A percentile compares a stretch with the other conserved stretches of the same genome.
phyloP scores from a whole-genome alignment of 2,888 invertebrate genomes.

The Syrista parreyssii region DNA sequence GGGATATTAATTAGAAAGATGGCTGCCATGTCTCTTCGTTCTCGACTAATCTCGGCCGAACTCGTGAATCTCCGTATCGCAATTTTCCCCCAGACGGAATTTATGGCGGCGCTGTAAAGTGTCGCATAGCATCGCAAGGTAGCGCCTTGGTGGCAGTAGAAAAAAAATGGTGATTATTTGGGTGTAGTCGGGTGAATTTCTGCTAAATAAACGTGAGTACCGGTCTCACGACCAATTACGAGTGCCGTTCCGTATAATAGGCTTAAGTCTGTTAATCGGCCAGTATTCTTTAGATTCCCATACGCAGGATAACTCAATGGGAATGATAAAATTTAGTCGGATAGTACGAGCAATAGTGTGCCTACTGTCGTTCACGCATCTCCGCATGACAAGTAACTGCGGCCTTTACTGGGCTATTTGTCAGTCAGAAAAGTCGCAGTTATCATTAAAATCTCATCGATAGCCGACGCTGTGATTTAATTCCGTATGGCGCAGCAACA shows the following conservation, averaged over 20 bases:
- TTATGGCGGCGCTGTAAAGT: constrained; percentile 13
- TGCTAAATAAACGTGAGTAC: constrained; percentile 56
- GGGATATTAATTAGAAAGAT: background rate
- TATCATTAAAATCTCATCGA: constrained; percentile 20
- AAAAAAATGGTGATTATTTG: constrained; percentile 63
- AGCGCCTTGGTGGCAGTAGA: constrained; percentile 23
- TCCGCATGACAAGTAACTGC: constrained; percentile 47
- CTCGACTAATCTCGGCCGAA: background rate
- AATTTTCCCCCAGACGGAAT: background rate
- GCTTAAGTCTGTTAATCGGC: background rate
- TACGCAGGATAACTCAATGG: constrained; percentile 9
- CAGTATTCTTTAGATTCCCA: background rate
- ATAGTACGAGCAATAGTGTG: constrained; percentile 31
- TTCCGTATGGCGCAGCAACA: background rate
- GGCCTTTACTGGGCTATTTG: constrained; percentile 21
- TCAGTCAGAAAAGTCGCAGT: constrained; percentile 12
- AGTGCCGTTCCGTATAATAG: constrained; percentile 38
- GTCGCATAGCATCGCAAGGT: constrained; percentile 30
- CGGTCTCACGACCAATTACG: constrained; percentile 42
- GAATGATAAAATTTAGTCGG: constrained; percentile 20
- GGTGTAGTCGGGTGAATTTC: constrained; percentile 60
- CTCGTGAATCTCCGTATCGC: background rate
- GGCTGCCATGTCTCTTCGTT: background rate
- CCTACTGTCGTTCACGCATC: constrained; percentile 43
- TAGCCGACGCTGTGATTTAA: constrained; percentile 7